A percentile compares a stretch with the other conserved stretches of the same genome.
Evolutionary conservation across 2,888 invertebrate genomes (phyloP).

Genomic region (Colostygia pectinataria): DNA sequence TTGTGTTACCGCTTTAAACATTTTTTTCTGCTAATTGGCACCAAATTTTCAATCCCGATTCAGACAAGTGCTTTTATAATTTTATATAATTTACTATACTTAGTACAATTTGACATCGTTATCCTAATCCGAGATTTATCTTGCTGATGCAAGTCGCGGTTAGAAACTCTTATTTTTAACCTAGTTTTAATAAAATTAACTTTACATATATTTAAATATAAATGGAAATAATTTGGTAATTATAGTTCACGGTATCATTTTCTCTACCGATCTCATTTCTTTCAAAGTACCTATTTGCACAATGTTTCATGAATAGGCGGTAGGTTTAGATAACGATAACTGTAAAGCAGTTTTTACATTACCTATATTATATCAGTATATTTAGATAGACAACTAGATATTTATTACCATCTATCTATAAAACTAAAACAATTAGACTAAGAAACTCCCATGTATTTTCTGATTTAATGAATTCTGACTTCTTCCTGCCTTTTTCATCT

Average conservation of each 20-base stretch:
- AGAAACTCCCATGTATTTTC: conserved; percentile 4
- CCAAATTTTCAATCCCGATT: background rate
- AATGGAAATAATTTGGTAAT: background rate
- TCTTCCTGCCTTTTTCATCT: conserved; percentile 12
- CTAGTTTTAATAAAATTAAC: background rate
- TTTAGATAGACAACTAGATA: conserved; percentile 22
- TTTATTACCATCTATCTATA: conserved; percentile 14
- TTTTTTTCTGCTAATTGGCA: background rate
- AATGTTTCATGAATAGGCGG: conserved; percentile 4
- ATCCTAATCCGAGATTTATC: background rate
- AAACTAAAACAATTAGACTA: conserved; percentile 7
- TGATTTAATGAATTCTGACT: conserved; percentile 1
- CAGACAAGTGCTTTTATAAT: background rate
- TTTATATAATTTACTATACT: background rate
- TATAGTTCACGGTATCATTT: background rate
- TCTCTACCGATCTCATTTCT: background rate
- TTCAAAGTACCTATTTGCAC: conserved; percentile 8
- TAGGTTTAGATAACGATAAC: conserved; percentile 8
- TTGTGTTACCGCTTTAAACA: conserved; percentile 8
- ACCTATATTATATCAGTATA: conserved; percentile 13
- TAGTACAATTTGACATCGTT: background rate
- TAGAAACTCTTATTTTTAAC: background rate
- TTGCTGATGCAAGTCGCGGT: background rate
- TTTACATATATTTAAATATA: background rate
- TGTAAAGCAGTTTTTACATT: conserved; percentile 14